Conservation (phyloP, 2,113 vertebrate genomes). For the Rhizomys pruinosus region DNA sequence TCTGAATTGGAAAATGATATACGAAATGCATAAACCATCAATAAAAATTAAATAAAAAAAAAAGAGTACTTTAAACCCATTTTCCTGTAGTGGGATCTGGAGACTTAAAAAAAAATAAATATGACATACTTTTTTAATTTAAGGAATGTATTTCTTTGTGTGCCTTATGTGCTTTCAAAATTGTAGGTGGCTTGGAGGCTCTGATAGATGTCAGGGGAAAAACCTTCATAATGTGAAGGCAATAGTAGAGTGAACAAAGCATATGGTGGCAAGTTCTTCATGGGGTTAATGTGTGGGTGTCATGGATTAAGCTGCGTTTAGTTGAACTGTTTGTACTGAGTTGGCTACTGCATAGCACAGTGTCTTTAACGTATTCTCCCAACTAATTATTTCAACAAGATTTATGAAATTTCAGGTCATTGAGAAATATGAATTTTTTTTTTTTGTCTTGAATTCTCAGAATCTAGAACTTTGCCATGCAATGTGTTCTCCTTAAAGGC, state of each 20-base stretch:
- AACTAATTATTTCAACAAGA: background rate
- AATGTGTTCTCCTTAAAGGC: background rate
- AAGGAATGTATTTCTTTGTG: background rate
- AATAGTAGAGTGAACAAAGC: background rate
- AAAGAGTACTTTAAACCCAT: background rate
- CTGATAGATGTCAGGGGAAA: background rate
- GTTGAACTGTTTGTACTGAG: background rate
- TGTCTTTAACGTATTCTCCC: background rate
- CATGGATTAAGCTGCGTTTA: background rate
- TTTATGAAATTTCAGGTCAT: background rate
- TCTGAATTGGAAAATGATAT: too few species aligned
- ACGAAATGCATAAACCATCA: too few species aligned
- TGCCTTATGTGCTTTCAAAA: background rate
- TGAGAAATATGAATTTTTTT: background rate
- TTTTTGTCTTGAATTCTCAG: background rate
- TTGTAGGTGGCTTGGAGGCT: background rate
- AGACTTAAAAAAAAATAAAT: rapidly evolving
- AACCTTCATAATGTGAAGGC: background rate
- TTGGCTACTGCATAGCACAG: background rate
- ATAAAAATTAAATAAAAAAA: too few species aligned
- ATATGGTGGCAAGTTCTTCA: background rate
- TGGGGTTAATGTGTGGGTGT: background rate
- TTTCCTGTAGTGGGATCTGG: background rate
- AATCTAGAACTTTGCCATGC: background rate
- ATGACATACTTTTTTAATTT: rapidly evolving